Conservation (phyloP, 2,888 invertebrate species). For the Cheilosia impressa region DNA sequence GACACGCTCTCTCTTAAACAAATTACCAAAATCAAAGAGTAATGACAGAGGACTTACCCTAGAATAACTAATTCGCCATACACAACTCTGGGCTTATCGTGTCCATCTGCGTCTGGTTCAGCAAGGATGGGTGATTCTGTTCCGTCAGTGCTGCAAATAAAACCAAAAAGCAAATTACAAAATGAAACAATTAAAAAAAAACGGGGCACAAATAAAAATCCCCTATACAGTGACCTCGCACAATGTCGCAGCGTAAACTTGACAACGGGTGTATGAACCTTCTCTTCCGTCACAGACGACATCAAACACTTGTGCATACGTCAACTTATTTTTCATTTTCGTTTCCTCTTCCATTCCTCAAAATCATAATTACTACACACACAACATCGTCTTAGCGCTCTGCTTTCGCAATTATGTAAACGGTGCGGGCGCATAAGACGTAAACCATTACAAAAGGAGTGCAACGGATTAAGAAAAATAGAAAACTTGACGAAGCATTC, state of each 20-base stretch:
- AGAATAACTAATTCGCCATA: slow-evolving; percentile 97
- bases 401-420: slow-evolving; percentile 51
- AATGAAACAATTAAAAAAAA: slow-evolving; percentile 44
- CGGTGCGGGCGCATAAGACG: slow-evolving; percentile 1
- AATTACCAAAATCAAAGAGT: neutral
- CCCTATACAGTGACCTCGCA: slow-evolving; percentile 43
- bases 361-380: slow-evolving; percentile 48
- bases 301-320: slow-evolving; percentile 56
- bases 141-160: slow-evolving; percentile 86
- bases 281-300: slow-evolving; percentile 63
- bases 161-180: slow-evolving; percentile 55
- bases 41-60: slow-evolving; percentile 87
- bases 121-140: slow-evolving; percentile 91
- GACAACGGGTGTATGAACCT: slow-evolving; percentile 65
- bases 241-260: slow-evolving; percentile 48
- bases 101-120: slow-evolving; percentile 89
- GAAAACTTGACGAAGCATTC: slow-evolving; percentile 58
- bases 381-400: slow-evolving; percentile 22
- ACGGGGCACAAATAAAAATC: neutral
- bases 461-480: slow-evolving; percentile 50
- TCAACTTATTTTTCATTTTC: neutral
- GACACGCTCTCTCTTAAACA: neutral
- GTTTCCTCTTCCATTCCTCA: slow-evolving; percentile 5
- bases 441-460: slow-evolving; percentile 14
- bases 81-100: slow-evolving; percentile 93